These are phyloP conservation scores for Marasmarcha lunaedactyla DNA, from an alignment of 2,888 invertebrate species.

Conservation along the genomic window DNA sequence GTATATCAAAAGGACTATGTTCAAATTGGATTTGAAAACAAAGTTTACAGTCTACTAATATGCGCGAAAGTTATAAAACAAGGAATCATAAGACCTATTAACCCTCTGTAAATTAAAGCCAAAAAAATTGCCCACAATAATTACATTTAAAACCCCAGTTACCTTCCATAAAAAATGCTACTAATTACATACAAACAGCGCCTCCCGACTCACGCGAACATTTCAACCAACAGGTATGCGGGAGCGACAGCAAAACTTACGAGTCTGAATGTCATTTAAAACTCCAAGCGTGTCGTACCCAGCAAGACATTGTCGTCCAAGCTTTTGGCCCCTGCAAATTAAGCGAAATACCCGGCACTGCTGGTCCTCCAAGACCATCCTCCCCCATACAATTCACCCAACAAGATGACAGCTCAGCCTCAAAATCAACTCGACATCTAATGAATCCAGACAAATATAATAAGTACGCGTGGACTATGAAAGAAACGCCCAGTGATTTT, in stretches of 20 bases:
- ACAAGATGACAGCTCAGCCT: slow-evolving; percentile 80
- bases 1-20: too few species aligned
- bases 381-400: slow-evolving; percentile 84
- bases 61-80: too few species aligned
- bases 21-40: too few species aligned
- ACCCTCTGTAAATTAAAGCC: too few species aligned
- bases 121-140: too few species aligned
- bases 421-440: slow-evolving; percentile 85
- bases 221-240: slow-evolving; percentile 69
- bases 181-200: too few species aligned
- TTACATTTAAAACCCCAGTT: too few species aligned
- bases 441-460: slow-evolving; percentile 76
- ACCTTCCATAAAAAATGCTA: too few species aligned
- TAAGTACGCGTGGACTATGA: slow-evolving; percentile 71
- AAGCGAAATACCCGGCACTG: slow-evolving; percentile 78
- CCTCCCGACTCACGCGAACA: not conserved
- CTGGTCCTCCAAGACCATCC: slow-evolving; percentile 81
- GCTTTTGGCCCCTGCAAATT: slow-evolving; percentile 82
- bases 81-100: too few species aligned
- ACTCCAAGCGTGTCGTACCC: slow-evolving; percentile 84
- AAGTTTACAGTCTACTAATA: too few species aligned
- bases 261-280: slow-evolving; percentile 86
- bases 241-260: slow-evolving; percentile 85
- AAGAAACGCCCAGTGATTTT: slow-evolving; percentile 61
- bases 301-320: slow-evolving; percentile 82